Evolutionary conservation across 2,888 invertebrate species (phyloP), one percentile per base, ranked within the genome.

Genomic region (Pyrrhia umbra): DNA sequence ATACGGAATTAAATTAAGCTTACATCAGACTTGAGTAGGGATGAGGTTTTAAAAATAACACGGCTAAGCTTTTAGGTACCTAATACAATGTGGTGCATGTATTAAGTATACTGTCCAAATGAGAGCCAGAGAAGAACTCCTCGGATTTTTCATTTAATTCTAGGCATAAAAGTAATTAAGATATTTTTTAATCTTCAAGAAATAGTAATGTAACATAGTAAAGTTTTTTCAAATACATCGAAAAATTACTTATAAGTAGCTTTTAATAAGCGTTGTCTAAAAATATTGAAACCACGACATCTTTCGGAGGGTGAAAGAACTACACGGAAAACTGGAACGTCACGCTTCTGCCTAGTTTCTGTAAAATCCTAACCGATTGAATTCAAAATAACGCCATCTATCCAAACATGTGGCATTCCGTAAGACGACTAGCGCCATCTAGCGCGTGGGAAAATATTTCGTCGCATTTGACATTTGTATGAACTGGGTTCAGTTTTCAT

Each of bases 1-100:
- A 85, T 76, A 74, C 80, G 74, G 84, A 79, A 88, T 89, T 88
- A 89, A 90, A 89, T 88, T 88, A 87, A 86, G 84, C 85, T 84
- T 83, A 81, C 80, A 82, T 78, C 79, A 75, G 77, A 71, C 77
- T 67, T 55, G 82, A 82, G 82, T 77, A 69, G 73, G 61, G 68
- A 77, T 66, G 68, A 69, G 79, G 81, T 84, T 85, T 77, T 75
- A 83, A 83, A 83, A 79, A 80, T 74, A 80, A 80, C 74, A 77
- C 72, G 66, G 57, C 61, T 75, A 65, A 56, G 72, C 75, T 82
- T 79, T 80, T 61, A 79, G 73, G 54, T 61, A 45, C 60, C 68
- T 75, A 78, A 81, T 83, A 77, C 64, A 60, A 63, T 60, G 64
- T 56, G 51, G 66, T 72, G 76, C 74, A 77, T 73, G 62, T 65